Evolutionary conservation across 1,140 invertebrate genomes (phyloP).

Genomic region (Listronotus oregonensis): DNA sequence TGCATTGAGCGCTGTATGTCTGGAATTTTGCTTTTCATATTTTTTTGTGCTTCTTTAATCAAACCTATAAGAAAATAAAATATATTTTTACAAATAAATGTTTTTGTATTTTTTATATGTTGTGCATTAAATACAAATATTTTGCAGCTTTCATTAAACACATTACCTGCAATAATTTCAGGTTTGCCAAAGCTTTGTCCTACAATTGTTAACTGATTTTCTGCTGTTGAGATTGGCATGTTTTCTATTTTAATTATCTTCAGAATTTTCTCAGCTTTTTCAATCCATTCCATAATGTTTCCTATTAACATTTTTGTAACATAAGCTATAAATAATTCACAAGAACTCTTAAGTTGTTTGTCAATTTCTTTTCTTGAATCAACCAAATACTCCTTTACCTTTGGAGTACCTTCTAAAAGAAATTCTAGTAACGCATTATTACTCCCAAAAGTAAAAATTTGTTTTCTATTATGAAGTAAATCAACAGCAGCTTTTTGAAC

Average conservation of each 20-base stretch:
- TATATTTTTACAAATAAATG: too few species aligned
- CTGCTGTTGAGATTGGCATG: not conserved
- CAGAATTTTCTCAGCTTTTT: constrained; percentile 44
- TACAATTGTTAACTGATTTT: constrained; percentile 48
- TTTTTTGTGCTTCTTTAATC: constrained; percentile 65
- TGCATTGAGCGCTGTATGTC: constrained; percentile 87
- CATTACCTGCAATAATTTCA: constrained; percentile 59
- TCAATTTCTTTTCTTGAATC: constrained; percentile 96
- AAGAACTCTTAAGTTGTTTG: constrained; percentile 86
- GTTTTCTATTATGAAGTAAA: constrained; percentile 82
- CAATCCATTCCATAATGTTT: constrained; percentile 33
- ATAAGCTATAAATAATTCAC: constrained; percentile 87
- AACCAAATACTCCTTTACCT: constrained; percentile 88
- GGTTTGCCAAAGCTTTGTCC: constrained; percentile 60
- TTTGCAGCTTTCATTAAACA: too few species aligned
- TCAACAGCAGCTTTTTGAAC: constrained; percentile 86
- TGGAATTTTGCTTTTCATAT: constrained; percentile 80
- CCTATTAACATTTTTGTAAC: constrained; percentile 77
- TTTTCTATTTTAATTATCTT: constrained; percentile 37
- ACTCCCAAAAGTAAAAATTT: constrained; percentile 84
- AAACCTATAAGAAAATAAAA: constrained; percentile 42
- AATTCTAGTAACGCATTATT: constrained; percentile 94
- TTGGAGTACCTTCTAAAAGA: constrained; percentile 85
- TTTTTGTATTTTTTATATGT: not conserved
- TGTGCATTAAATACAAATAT: not conserved